Conservation (phyloP, 2,797 vertebrate species). For the Sebastes variabilis region DNA sequence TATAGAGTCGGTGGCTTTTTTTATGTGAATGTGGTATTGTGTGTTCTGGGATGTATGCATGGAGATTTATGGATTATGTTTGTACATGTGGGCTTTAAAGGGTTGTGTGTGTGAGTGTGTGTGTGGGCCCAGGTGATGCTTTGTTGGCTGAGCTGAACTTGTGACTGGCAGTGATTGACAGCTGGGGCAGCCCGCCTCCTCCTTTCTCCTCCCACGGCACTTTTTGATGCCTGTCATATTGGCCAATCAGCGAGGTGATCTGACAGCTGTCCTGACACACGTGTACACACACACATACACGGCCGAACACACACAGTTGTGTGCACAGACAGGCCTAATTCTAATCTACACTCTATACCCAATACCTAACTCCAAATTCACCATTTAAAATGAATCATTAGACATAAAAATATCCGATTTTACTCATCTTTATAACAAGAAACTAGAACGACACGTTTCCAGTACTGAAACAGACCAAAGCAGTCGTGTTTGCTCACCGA, state of each 20-base stretch:
- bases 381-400: neutral
- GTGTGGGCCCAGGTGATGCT: slow-evolving; percentile 59
- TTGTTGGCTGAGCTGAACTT: slow-evolving; percentile 60
- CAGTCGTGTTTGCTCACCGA: slow-evolving; percentile 79
- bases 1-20: slow-evolving; percentile 10
- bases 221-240: slow-evolving; percentile 82
- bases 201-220: slow-evolving; percentile 79
- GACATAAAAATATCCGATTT: neutral
- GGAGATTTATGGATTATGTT: slow-evolving; percentile 65
- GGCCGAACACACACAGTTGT: neutral
- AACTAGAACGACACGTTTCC: neutral
- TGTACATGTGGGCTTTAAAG: slow-evolving; percentile 35
- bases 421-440: neutral
- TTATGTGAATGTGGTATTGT: slow-evolving; percentile 24
- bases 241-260: slow-evolving; percentile 83
- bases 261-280: slow-evolving; percentile 75
- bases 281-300: neutral
- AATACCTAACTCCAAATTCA: neutral
- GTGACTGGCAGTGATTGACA: slow-evolving; percentile 87
- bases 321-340: neutral
- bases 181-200: slow-evolving; percentile 83
- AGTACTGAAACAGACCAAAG: slow-evolving; percentile 15
- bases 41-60: slow-evolving; percentile 31
- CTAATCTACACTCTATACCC: neutral
- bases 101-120: slow-evolving; percentile 24